Evolutionary conservation across 2,797 vertebrate genomes (phyloP), one percentile per base, ranked within the genome.

Genomic region (Sebastes jordani): DNA sequence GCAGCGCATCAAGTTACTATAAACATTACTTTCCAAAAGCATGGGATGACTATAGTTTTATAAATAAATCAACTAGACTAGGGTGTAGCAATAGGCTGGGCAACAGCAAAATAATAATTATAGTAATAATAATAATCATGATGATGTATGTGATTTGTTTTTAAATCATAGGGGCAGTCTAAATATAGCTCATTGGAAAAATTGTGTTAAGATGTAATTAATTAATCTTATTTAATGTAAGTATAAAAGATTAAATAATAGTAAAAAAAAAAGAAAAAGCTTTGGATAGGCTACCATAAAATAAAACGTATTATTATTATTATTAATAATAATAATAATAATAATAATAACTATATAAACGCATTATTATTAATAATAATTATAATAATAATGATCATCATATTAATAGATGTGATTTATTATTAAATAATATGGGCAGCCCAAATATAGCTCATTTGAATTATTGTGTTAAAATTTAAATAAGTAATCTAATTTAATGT

Each of bases 1-100:
- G 30, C 88, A 82, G 73, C 11, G 20, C 38, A 90, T 84, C n/a
- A 52, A 46, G 13, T 76, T 8, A 27, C 34, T 14, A 16, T 32
- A 42, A 63, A 22, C 30, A 36, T 10, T 14, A 1, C 34, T 8
- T 52, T 55, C 2, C 18, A 36, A 72, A 55, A 67, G 22, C 54
- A 27, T 61, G n/a, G 2, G n/a, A 25, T 6, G 27, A 62, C 38
- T 36, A 3, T 36, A 3, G 32, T 49, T 54, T 54, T 29, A 63
- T 23, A 59, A 74, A 84, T 71, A 60, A 73, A 60, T 66, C 11
- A 60, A 6, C 18, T 18, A 11, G 3, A 54, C 11, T 6, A 55
- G 5, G 7, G n/a, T 38, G 29, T 8, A 56, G 5, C 2, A 36
- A n/a, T 11, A 62, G 1, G 34, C 7, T 46, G 3, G 29, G 10